Evolutionary conservation across 2,888 invertebrate species (phyloP).

Genomic region (Phengaris alcon): DNA sequence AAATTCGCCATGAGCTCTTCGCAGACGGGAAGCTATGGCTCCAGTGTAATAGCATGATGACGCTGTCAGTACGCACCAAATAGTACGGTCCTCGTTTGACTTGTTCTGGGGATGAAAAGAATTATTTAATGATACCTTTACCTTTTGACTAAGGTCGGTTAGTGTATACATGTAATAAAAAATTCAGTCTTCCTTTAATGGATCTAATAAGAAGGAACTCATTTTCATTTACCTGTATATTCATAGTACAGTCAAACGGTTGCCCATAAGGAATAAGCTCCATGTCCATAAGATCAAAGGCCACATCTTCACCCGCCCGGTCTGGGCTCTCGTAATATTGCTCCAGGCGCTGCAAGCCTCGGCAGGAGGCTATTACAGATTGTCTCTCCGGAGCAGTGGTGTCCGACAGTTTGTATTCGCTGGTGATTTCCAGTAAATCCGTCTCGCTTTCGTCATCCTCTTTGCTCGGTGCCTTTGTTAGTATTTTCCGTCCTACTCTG

Average conservation of each 20-base stretch:
- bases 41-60: conserved; percentile 85
- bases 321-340: conserved; percentile 81
- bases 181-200: background rate
- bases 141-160: background rate
- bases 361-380: conserved; percentile 83
- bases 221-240: conserved; percentile 73
- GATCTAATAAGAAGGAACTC: background rate
- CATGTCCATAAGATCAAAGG: conserved; percentile 83
- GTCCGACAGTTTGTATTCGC: conserved; percentile 82
- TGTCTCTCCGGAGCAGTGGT: conserved; percentile 82
- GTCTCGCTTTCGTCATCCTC: conserved; percentile 82
- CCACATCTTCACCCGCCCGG: conserved; percentile 81
- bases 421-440: conserved; percentile 83
- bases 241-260: conserved; percentile 82
- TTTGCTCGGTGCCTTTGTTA: conserved; percentile 81
- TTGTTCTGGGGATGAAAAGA: conserved; percentile 68
- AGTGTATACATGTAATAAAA: background rate
- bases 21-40: conserved; percentile 81
- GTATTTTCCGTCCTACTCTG: conserved; percentile 83
- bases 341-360: conserved; percentile 80
- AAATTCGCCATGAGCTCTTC: conserved; percentile 81
- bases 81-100: conserved; percentile 80
- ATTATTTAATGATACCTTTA: background rate
- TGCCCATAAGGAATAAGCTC: conserved; percentile 83
- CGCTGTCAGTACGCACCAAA: conserved; percentile 81